Evolutionary conservation across 2,797 vertebrate species (phyloP), one percentile per base, ranked within the genome.

Genomic region (Hypotaenidia philippensis): DNA sequence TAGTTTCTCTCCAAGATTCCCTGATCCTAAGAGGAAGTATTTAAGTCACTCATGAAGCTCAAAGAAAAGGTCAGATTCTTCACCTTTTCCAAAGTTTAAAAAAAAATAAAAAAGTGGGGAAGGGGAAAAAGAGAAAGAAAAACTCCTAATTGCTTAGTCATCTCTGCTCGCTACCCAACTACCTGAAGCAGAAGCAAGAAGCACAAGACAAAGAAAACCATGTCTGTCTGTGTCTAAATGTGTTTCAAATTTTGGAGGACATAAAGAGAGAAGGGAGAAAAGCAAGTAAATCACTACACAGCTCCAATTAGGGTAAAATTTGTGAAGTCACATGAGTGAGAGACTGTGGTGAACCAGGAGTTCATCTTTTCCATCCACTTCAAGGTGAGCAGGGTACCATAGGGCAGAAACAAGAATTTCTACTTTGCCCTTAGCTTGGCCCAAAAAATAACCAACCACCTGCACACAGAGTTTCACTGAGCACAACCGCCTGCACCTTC

Each of bases 401-500:
- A 83, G 18, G 36, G 25, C 32, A 92, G 60, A 68, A 92, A 59
- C 10, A 79, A 76, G 38, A 32, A 75, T 36, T 87, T 68, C 45
- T 45, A 10, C 49, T 60, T 78, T 70, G 27, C n/a, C 63, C 21
- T 77, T 41, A 40, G 41, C 9, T 1, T 44, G 22, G 52, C 49
- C 75, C 3, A 5, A 55, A 89, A 89, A 85, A 87, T 11, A 80
- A 52, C 19, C 55, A 80, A 29, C 25, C 53, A 61, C 8, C 19
- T 26, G 19, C 40, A 84, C 9, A 38, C 27, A 22, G 4, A 22
- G 53, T 34, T 90, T 70, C 45, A 56, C 2, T 60, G 18, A 38
- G 13, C 49, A 81, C 40, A 27, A 23, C 0, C 14, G 5, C 9
- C 70, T 90, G 29, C 21, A 55, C 20, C 57, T n/a, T 44, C 3